Conservation (phyloP, 2,888 invertebrate species). For the Clunio marinus region DNA sequence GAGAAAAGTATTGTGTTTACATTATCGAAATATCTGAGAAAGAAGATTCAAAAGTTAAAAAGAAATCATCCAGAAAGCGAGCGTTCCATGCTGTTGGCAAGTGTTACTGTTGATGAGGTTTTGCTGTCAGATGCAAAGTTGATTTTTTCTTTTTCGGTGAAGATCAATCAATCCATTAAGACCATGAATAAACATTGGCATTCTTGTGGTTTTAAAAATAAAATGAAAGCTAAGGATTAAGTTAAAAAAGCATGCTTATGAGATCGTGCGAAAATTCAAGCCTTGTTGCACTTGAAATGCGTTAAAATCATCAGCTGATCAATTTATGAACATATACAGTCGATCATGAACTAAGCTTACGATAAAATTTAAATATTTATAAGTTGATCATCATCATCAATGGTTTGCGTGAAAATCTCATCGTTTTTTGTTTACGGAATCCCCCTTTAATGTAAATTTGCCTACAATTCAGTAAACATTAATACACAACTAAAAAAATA, state of each 20-base stretch:
- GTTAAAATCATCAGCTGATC: background rate
- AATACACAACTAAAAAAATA: conserved; percentile 27
- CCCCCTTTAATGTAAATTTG: conserved; percentile 34
- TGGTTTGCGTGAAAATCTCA: background rate
- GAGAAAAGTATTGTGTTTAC: conserved; percentile 7
- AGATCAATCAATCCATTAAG: background rate
- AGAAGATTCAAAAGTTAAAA: background rate
- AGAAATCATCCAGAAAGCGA: background rate
- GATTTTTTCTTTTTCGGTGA: no score
- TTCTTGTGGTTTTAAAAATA: background rate
- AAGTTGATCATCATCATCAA: conserved; percentile 18
- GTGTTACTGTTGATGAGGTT: background rate
- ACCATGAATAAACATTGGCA: background rate
- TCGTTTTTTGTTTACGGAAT: conserved; percentile 23
- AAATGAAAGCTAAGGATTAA: background rate
- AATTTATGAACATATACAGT: no score
- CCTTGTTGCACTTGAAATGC: background rate
- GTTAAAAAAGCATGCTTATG: no score
- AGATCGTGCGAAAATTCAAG: conserved; percentile 1
- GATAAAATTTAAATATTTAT: conserved; percentile 25
- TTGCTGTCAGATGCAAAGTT: background rate
- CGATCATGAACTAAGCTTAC: background rate
- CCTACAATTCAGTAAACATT: conserved; percentile 34
- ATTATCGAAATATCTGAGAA: background rate
- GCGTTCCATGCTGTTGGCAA: conserved; percentile 14